Evolutionary conservation across 1,140 invertebrate species (phyloP).

Genomic region (Drosophila watanabei): DNA sequence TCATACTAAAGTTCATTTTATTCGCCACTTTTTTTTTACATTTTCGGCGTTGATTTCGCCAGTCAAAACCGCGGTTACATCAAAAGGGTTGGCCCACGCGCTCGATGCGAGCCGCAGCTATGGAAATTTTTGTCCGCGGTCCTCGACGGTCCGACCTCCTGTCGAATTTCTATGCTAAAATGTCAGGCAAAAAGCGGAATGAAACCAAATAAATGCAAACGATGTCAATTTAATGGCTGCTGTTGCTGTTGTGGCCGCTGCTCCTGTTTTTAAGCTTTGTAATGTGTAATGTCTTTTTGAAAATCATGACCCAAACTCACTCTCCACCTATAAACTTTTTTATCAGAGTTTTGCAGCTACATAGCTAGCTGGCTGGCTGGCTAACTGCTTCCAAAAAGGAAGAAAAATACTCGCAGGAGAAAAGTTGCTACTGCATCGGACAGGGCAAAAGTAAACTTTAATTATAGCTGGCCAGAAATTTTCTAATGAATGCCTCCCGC

Average conservation of each 20-base stretch:
- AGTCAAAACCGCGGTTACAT: slow-evolving; percentile 78
- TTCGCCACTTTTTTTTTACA: slow-evolving; percentile 43
- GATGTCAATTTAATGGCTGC: slow-evolving; percentile 81
- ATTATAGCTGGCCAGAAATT: slow-evolving; percentile 76
- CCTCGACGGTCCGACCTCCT: slow-evolving; percentile 42
- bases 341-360: slow-evolving; percentile 65
- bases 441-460: slow-evolving; percentile 80
- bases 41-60: slow-evolving; percentile 70
- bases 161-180: slow-evolving; percentile 83
- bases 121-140: slow-evolving; percentile 71
- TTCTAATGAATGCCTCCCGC: slow-evolving; percentile 68
- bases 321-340: slow-evolving; percentile 70
- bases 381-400: slow-evolving; percentile 11
- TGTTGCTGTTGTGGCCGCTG: slow-evolving; percentile 64
- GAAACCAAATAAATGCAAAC: slow-evolving; percentile 81
- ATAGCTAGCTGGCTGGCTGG: slow-evolving; percentile 24
- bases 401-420: slow-evolving; percentile 32
- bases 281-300: slow-evolving; percentile 78
- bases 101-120: slow-evolving; percentile 49
- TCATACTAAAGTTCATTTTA: neutral
- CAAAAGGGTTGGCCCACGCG: slow-evolving; percentile 75
- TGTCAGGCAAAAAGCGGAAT: slow-evolving; percentile 66
- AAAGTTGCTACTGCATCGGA: slow-evolving; percentile 75
- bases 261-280: slow-evolving; percentile 34
- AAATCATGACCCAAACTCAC: slow-evolving; percentile 43